Conservation (phyloP, 2,113 vertebrate genomes). For the Ardeotis arabs region DNA sequence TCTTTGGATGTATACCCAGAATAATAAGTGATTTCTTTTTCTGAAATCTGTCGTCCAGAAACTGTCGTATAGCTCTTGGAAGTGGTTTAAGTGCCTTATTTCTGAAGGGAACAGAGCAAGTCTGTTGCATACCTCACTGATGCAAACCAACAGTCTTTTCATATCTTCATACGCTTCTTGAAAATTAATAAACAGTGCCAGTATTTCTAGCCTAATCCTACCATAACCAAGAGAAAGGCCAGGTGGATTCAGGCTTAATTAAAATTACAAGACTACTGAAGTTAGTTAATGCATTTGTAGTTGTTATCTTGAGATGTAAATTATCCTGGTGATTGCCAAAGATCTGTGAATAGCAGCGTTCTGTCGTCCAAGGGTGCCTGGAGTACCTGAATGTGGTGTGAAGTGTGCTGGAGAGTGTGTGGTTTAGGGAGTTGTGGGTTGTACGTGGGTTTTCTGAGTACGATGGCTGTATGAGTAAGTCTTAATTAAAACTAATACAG, state of each 20-base stretch:
- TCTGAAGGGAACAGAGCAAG: not conserved
- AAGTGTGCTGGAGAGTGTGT: not conserved
- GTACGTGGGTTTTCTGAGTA: not conserved
- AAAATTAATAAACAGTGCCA: not conserved
- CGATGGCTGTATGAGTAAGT: not conserved
- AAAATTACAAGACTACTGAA: not conserved
- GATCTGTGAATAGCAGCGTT: not conserved
- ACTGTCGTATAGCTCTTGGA: not conserved
- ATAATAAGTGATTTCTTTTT: not conserved
- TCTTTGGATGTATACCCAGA: not conserved
- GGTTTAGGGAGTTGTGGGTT: not conserved
- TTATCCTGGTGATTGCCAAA: not conserved
- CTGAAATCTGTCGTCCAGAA: not conserved
- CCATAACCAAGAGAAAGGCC: not conserved
- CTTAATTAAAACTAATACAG: not conserved
- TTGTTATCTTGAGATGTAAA: not conserved
- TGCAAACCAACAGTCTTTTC: not conserved
- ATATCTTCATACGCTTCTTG: rapidly evolving
- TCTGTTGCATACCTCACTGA: not conserved
- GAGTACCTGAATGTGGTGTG: not conserved
- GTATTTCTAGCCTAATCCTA: not conserved
- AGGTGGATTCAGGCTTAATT: not conserved
- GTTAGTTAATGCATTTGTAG: not conserved
- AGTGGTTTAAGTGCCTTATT: not conserved
- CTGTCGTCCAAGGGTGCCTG: not conserved